Percentiles rank a stretch among this genome's conserved stretches.
phyloP scores from a whole-genome alignment of 2,113 vertebrate genomes.

The Neolamprologus hecqui region DNA sequence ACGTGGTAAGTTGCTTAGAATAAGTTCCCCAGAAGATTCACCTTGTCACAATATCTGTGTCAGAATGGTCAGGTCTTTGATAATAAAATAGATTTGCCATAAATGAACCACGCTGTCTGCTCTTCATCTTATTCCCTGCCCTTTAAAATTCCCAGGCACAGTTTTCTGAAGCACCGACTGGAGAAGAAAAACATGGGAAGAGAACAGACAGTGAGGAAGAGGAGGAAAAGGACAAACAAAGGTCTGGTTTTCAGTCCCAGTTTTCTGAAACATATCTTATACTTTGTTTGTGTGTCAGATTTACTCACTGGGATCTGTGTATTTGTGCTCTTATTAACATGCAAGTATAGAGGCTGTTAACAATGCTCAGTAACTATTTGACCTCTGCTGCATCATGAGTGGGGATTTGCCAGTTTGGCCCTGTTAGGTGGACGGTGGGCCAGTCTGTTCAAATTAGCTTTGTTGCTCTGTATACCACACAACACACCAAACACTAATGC shows the following conservation, averaged over 20 bases:
- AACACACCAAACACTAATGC: neutral
- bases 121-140: neutral
- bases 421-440: neutral
- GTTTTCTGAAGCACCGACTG: neutral
- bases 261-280: neutral
- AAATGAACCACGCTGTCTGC: neutral
- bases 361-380: neutral
- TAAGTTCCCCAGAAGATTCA: neutral
- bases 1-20: slow-evolving; percentile 38
- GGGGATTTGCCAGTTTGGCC: neutral
- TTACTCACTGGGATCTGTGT: neutral
- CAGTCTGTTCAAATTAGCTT: neutral
- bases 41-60: neutral
- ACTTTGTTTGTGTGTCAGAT: neutral
- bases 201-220: slow-evolving; percentile 20
- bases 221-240: slow-evolving; percentile 40
- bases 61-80: neutral
- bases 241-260: slow-evolving; percentile 35
- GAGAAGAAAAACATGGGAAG: slow-evolving; percentile 12
- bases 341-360: neutral
- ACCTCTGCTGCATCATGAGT: neutral
- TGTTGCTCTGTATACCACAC: neutral
- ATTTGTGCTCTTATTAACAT: neutral
- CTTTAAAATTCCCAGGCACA: slow-evolving; percentile 29
- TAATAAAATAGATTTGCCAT: neutral